Conservation (phyloP, 2,888 invertebrate genomes). For the Eupithecia pulchellata region DNA sequence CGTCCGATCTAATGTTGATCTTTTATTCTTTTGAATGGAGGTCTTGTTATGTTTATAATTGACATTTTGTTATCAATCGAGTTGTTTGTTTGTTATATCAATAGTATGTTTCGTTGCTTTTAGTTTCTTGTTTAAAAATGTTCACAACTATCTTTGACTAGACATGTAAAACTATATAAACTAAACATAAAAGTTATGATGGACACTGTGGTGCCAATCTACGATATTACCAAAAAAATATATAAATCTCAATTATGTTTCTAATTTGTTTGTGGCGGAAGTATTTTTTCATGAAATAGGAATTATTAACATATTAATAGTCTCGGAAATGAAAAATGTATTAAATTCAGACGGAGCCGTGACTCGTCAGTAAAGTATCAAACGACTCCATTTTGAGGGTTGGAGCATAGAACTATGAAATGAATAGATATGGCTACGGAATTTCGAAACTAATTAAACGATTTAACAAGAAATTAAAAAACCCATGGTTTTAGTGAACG, state of each 20-base stretch:
- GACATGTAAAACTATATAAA: neutral
- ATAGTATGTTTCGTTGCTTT: neutral
- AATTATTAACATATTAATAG: conserved; percentile 83
- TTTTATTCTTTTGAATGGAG: conserved; percentile 66
- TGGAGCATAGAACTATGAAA: conserved; percentile 59
- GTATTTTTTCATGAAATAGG: conserved; percentile 46
- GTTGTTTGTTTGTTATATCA: conserved; percentile 26
- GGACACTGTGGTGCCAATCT: neutral
- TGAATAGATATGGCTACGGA: conserved; percentile 35
- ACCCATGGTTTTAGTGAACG: too few relatives aligned
- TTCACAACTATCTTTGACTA: neutral
- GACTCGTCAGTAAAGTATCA: conserved; percentile 84
- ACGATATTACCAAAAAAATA: neutral
- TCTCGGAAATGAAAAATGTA: conserved; percentile 83
- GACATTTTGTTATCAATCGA: conserved; percentile 45
- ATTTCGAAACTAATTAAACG: neutral
- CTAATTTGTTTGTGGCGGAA: conserved; percentile 21
- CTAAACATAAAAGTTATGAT: neutral
- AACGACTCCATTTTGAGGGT: conserved; percentile 83
- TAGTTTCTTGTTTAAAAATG: neutral
- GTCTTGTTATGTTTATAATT: conserved; percentile 56
- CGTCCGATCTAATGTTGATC: conserved; percentile 73
- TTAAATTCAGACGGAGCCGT: conserved; percentile 83
- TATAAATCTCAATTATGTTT: neutral
- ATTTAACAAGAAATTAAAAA: neutral